These are phyloP conservation scores for Columbina picui DNA, from an alignment of 2,113 vertebrate genomes.

Conservation along the genomic window DNA sequence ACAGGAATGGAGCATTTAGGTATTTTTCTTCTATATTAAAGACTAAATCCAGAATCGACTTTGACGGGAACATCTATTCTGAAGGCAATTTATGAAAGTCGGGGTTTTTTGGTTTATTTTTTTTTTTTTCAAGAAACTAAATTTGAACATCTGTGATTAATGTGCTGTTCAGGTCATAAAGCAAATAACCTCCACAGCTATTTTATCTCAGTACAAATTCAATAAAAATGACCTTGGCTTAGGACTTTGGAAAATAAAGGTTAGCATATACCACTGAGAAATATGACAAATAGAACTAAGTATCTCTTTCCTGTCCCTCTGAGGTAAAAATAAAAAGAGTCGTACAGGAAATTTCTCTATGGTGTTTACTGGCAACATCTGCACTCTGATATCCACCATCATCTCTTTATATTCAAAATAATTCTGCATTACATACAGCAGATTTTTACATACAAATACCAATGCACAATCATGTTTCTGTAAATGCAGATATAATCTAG, in stretches of 20 bases:
- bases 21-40: neutral
- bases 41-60: neutral
- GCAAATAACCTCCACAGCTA: neutral
- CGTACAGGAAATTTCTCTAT: neutral
- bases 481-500: neutral
- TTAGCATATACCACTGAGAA: neutral
- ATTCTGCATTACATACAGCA: neutral
- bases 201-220: neutral
- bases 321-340: neutral
- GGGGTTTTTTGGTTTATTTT: neutral
- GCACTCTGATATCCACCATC: neutral
- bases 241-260: neutral
- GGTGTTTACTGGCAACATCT: neutral
- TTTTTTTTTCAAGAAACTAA: neutral
- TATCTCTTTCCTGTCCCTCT: neutral
- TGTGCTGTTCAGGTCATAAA: neutral
- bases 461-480: neutral
- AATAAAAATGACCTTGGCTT: neutral
- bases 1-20: neutral
- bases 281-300: neutral
- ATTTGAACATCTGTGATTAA: neutral
- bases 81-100: neutral
- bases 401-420: neutral
- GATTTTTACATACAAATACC: neutral
- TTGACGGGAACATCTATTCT: neutral